Conservation (phyloP, 2,888 invertebrate species). For the Acanthopleura granulata region DNA sequence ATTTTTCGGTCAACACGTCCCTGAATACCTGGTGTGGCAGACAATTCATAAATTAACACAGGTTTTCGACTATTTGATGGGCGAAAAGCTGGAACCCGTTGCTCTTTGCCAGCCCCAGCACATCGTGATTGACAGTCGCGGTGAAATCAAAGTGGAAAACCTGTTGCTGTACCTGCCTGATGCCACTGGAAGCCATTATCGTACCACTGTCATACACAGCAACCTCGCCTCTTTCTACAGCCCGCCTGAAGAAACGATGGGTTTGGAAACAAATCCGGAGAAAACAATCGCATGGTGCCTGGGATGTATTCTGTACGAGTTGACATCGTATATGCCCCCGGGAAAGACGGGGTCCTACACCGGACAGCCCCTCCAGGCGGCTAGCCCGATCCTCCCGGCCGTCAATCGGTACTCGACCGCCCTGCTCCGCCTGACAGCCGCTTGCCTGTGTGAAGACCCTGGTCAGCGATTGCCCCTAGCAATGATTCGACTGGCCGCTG, state of each 20-base stretch:
- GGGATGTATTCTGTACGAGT: constrained; percentile 48
- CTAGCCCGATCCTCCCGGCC: neutral
- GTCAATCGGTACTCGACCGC: constrained; percentile 5
- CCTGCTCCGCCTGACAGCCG: constrained; percentile 1
- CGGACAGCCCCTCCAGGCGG: neutral
- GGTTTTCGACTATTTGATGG: constrained; percentile 49
- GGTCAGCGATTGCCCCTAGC: neutral
- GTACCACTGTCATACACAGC: constrained; percentile 30
- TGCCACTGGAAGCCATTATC: constrained; percentile 39
- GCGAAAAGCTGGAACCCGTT: constrained; percentile 42
- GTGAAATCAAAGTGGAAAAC: constrained; percentile 55
- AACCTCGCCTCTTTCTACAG: constrained; percentile 33
- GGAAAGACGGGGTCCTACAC: constrained; percentile 9
- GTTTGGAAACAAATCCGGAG: constrained; percentile 26
- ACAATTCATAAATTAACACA: constrained; percentile 49
- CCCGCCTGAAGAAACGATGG: constrained; percentile 44
- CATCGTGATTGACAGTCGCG: constrained; percentile 44
- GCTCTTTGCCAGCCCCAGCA: constrained; percentile 53
- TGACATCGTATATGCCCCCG: constrained; percentile 38
- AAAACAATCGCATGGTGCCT: constrained; percentile 48
- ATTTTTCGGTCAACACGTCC: constrained; percentile 42
- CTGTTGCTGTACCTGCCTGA: constrained; percentile 51
- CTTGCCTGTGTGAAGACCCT: constrained; percentile 13
- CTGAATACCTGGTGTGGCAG: constrained; percentile 54
- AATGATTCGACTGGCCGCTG: constrained; percentile 3